Conservation (phyloP, 2,113 vertebrate species). For the Psittacara wagleri region DNA sequence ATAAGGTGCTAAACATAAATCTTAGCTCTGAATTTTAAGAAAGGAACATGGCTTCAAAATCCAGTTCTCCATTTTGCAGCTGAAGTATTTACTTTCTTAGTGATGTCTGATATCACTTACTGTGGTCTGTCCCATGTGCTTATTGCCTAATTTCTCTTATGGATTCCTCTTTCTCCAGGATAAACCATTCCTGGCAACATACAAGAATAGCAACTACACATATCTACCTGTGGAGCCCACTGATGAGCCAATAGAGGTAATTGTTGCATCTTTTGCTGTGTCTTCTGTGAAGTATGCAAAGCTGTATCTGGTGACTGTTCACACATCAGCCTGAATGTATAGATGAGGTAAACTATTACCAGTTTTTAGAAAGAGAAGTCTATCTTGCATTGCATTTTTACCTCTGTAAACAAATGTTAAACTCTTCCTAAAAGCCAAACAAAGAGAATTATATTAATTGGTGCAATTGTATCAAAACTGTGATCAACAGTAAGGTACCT, state of each 20-base stretch:
- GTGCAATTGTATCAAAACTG: neutral
- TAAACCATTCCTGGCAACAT: conserved; percentile 81
- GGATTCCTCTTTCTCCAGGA: conserved; percentile 64
- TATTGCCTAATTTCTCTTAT: neutral
- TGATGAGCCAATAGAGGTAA: conserved; percentile 73
- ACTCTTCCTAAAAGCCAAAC: neutral
- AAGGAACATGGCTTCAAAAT: neutral
- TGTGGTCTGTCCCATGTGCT: neutral
- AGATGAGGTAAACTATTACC: neutral
- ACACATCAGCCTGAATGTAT: neutral
- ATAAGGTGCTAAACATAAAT: neutral
- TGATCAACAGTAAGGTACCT: neutral
- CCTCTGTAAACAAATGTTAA: neutral
- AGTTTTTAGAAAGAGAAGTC: neutral
- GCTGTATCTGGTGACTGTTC: neutral
- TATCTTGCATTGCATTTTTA: neutral
- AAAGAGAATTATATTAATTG: neutral
- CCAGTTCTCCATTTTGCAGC: neutral
- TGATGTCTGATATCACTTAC: neutral
- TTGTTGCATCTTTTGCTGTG: neutral
- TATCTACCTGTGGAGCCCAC: conserved; percentile 68
- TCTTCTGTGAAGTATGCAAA: neutral
- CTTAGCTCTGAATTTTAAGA: neutral
- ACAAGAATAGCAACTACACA: conserved; percentile 81
- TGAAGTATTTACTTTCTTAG: neutral